A percentile compares a stretch with the other conserved stretches of the same genome.
Evolutionary conservation across 2,797 vertebrate genomes (phyloP).

Genomic region (Crenichthys baileyi): DNA sequence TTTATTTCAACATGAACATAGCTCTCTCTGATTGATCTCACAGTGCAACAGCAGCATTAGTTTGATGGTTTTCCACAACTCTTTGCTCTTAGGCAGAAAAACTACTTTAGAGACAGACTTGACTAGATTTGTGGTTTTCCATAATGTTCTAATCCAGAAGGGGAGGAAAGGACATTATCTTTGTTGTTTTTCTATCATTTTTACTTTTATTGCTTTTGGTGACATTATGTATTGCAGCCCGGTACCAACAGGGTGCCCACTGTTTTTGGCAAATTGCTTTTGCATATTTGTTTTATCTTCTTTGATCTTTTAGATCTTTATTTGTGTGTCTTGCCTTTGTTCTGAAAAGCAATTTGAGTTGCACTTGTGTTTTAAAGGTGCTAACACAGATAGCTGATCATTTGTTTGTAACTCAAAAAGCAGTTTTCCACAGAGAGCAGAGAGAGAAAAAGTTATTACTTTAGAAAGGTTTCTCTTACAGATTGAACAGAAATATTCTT

Average conservation of each 20-base stretch:
- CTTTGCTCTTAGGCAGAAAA: neutral
- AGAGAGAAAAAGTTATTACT: slow-evolving; percentile 5
- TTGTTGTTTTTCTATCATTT: neutral
- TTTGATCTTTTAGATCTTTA: neutral
- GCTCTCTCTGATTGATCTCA: neutral
- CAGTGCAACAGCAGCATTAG: neutral
- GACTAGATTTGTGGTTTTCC: neutral
- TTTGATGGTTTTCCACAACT: neutral
- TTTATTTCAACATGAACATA: neutral
- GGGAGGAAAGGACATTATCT: neutral
- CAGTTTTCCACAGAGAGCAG: neutral
- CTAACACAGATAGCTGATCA: neutral
- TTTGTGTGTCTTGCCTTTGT: neutral
- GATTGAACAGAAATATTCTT: too few relatives aligned
- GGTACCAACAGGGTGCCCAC: neutral
- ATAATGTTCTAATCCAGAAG: neutral
- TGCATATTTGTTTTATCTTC: neutral
- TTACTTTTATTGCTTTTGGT: neutral
- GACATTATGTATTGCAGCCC: neutral
- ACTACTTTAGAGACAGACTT: neutral
- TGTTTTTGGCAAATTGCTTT: neutral
- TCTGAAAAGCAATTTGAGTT: neutral
- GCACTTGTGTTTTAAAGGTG: slow-evolving; percentile 3
- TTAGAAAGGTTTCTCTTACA: neutral
- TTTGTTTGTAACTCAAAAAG: neutral